These are phyloP conservation scores for Gopherus evgoodei DNA, from an alignment of 2,113 vertebrate species.

Conservation along the genomic window DNA sequence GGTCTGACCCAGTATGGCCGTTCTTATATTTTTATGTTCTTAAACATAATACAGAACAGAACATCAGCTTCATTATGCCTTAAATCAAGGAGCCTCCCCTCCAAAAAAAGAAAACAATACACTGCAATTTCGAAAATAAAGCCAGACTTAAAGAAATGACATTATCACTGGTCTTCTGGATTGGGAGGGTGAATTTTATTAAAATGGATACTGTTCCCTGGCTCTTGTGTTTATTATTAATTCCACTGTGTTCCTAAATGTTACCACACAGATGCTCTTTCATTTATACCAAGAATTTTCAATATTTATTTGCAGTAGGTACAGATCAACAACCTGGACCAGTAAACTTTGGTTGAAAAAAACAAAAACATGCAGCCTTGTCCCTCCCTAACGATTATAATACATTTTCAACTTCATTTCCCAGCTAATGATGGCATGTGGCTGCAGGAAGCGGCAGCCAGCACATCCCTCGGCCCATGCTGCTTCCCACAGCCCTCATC, in stretches of 20 bases:
- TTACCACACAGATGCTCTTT: not conserved
- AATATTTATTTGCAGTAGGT: not conserved
- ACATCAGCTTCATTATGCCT: not conserved
- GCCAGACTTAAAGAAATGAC: not conserved
- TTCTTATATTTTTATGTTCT: no score
- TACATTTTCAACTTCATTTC: not conserved
- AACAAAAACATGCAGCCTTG: no score
- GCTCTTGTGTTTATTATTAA: not conserved
- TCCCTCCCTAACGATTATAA: not conserved
- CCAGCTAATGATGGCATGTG: not conserved
- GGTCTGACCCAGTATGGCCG: no score
- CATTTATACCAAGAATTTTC: not conserved
- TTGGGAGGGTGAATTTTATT: not conserved
- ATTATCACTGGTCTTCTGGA: not conserved
- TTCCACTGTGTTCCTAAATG: not conserved
- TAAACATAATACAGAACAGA: not conserved
- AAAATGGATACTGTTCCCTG: not conserved
- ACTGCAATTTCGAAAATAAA: not conserved
- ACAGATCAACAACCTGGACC: not conserved
- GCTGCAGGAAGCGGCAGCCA: no score
- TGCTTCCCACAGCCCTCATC: no score
- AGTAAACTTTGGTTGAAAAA: not conserved
- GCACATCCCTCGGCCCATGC: no score
- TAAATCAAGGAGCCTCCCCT: not conserved
- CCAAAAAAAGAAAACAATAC: not conserved